These are phyloP conservation scores for Idaea dimidiata DNA, from an alignment of 2,888 invertebrate genomes.

Conservation along the genomic window DNA sequence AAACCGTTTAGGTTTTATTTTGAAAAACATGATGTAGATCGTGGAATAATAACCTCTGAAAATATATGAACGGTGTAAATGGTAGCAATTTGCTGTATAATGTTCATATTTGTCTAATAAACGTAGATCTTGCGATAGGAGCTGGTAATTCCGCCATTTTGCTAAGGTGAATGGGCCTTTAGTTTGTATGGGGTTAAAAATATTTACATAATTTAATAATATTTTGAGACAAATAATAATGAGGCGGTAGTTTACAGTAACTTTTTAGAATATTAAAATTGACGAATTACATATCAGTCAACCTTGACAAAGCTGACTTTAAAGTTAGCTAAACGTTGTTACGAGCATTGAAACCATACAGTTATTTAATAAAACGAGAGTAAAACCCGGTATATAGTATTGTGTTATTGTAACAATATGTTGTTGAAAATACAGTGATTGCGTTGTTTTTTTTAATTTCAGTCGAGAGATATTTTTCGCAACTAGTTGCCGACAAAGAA, in stretches of 20 bases:
- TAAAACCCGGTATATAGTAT: too few relatives aligned
- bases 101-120: slow-evolving; percentile 1
- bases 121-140: background rate
- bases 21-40: background rate
- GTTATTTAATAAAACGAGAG: too few relatives aligned
- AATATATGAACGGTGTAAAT: background rate
- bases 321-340: too few relatives aligned
- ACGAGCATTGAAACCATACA: too few relatives aligned
- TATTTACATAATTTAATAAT: background rate
- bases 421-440: background rate
- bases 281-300: too few relatives aligned
- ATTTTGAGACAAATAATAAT: too few relatives aligned
- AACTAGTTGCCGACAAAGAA: too few relatives aligned
- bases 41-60: background rate
- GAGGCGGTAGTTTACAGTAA: too few relatives aligned
- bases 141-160: background rate
- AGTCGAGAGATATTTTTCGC: too few relatives aligned
- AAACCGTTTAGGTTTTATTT: background rate
- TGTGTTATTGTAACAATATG: background rate
- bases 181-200: background rate
- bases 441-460: too few relatives aligned
- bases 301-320: too few relatives aligned
- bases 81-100: background rate
- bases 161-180: background rate
- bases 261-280: too few relatives aligned